Evolutionary conservation across 2,888 invertebrate genomes (phyloP).

Genomic region (Parapristionchus giblindavisi): DNA sequence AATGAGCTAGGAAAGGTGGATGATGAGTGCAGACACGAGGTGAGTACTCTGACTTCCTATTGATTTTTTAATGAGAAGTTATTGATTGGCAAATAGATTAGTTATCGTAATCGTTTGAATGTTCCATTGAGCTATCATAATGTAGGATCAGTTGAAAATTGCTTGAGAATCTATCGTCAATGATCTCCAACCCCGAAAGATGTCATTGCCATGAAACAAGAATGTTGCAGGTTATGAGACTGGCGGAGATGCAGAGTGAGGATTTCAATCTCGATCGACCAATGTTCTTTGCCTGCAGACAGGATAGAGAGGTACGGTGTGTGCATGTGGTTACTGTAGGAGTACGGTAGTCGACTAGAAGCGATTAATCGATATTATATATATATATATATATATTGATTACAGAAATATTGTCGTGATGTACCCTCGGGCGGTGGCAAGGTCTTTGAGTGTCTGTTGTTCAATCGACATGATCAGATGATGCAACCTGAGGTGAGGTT

Average conservation of each 20-base stretch:
- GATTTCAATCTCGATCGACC: constrained; percentile 87
- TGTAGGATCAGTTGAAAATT: not conserved
- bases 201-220: not conserved
- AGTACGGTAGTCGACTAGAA: constrained; percentile 4
- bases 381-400: not conserved
- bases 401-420: constrained; percentile 70
- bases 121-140: not conserved
- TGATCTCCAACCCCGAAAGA: no score
- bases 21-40: constrained; percentile 46
- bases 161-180: no score
- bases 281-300: constrained; percentile 86
- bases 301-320: constrained; percentile 78
- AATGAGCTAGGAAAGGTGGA: constrained; percentile 47
- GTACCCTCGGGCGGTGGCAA: constrained; percentile 88
- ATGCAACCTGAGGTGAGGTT: constrained; percentile 62
- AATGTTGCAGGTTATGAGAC: constrained; percentile 79
- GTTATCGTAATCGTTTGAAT: not conserved
- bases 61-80: constrained; percentile 14
- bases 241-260: constrained; percentile 89
- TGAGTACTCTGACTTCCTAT: no score
- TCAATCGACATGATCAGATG: constrained; percentile 60
- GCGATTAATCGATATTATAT: not conserved
- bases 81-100: not conserved
- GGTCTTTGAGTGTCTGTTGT: constrained; percentile 72
- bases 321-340: not conserved